Evolutionary conservation across 2,797 vertebrate species (phyloP).

Genomic region (Cyprinella venusta): DNA sequence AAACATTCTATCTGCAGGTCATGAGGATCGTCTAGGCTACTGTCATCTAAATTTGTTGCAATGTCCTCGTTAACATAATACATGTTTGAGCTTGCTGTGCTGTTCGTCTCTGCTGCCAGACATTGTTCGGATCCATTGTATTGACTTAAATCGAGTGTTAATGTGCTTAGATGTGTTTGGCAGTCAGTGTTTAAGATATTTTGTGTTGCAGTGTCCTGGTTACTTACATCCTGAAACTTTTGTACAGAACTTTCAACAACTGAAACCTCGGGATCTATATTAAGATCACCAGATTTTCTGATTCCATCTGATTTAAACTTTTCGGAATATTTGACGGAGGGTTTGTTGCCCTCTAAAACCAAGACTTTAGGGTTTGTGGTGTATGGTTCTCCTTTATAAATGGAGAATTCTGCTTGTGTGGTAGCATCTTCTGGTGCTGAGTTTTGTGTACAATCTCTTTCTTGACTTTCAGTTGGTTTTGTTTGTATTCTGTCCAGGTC

Average conservation of each 20-base stretch:
- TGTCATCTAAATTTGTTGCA: conserved; percentile 40
- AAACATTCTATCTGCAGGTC: neutral
- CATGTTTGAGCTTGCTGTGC: neutral
- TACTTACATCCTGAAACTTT: conserved; percentile 26
- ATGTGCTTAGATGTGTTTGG: neutral
- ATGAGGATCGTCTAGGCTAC: neutral
- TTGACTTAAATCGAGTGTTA: conserved; percentile 14
- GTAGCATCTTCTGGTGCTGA: neutral
- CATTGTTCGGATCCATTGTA: conserved; percentile 6
- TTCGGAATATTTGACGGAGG: neutral
- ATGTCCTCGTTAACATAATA: conserved; percentile 34
- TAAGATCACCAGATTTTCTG: neutral
- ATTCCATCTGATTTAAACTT: neutral
- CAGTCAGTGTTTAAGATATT: neutral
- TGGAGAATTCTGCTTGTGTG: neutral
- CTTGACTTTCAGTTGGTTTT: neutral
- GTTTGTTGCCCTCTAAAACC: neutral
- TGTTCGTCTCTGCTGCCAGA: neutral
- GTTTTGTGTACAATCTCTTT: conserved; percentile 10
- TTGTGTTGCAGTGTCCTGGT: neutral
- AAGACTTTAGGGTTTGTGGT: conserved; percentile 8
- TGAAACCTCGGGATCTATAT: conserved; percentile 1
- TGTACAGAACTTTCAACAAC: neutral
- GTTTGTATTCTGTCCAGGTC: neutral
- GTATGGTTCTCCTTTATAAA: neutral